Conservation (phyloP, 1,140 invertebrate genomes). For the Seison nebaliae region DNA sequence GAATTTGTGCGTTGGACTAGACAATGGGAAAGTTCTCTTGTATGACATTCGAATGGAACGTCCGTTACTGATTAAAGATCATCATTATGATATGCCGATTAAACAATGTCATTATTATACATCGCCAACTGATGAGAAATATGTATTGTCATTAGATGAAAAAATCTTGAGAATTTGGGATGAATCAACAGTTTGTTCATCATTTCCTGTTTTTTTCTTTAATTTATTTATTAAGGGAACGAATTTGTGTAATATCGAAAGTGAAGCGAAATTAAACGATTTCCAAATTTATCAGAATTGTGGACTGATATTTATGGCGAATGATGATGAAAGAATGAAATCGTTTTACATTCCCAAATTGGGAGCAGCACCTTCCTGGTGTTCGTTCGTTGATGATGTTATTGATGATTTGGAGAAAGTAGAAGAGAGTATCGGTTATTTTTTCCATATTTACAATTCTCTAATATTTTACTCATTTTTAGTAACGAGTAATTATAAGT, state of each 20-base stretch:
- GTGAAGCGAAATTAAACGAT: constrained; percentile 52
- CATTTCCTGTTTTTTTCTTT: constrained; percentile 13
- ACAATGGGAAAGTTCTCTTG: constrained; percentile 63
- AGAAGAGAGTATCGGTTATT: constrained; percentile 22
- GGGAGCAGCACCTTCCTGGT: constrained; percentile 85
- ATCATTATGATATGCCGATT: constrained; percentile 71
- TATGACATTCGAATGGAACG: constrained; percentile 76
- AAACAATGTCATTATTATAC: constrained; percentile 59
- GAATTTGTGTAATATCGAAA: constrained; percentile 57
- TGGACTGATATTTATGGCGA: constrained; percentile 64
- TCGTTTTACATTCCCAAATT: constrained; percentile 76
- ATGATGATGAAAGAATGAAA: constrained; percentile 70
- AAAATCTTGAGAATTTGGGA: constrained; percentile 83
- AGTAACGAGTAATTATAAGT: constrained; percentile 98
- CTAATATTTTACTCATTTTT: constrained; percentile 15
- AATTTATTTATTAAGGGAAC: constrained; percentile 42
- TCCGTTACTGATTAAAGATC: constrained; percentile 67
- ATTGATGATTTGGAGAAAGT: constrained; percentile 82
- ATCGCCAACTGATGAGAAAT: constrained; percentile 39
- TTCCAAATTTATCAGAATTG: constrained; percentile 51
- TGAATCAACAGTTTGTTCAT: constrained; percentile 43
- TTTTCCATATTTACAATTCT: neutral
- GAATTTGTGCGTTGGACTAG: constrained; percentile 62
- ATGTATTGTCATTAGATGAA: constrained; percentile 61
- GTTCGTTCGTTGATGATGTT: constrained; percentile 71